Base-by-base conservation (phyloP, 2,888 invertebrate genomes). In the Ectemnius lituratus region DNA sequence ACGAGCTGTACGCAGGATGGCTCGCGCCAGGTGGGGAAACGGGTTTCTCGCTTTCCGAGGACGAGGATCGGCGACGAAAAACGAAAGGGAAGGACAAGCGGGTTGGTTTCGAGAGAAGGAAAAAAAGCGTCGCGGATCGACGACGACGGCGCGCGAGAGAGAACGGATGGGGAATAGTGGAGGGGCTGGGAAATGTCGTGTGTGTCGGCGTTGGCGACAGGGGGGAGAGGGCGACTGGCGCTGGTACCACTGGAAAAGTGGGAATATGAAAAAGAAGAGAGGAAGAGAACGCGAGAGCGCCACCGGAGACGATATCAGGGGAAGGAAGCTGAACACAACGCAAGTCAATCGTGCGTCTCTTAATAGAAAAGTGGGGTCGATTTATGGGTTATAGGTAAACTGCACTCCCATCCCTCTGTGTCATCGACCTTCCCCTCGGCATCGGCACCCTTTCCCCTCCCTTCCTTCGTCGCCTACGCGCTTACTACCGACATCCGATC, bases 321-420 rank as follows among this genome's bases (percentile, higher is more conserved):
- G 85, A 88, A 87, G 87, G 86, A 88, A 86, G 83, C 86, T 83
- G 88, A 87, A 87, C 37, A 37, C 88, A 88, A 88, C 87, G 87
- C 88, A 86, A 90, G 89, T 89, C 89, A 89, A 89, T 89, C 89
- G 89, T 87, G 89, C 88, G 89, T 89, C 89, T 89, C 89, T 89
- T 89, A 89, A 89, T 89, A 90, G 89, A 89, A 90, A 90, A 90
- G 89, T 89, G 89, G 88, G 88, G 89, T 90, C 89, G 89, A 90
- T 90, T 89, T 89, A 89, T 89, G 89, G 89, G 89, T 90, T 89
- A 89, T 89, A 89, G 89, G 89, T 88, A 89, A 89, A 89, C 88
- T 88, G 82, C 83, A 81, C 85, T 80, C 84, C 81, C 80, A 77
- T 79, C 84, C 83, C 76, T 79, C 77, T 78, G 77, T 81, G 76